Evolutionary conservation across 2,888 invertebrate species (phyloP), one percentile per base, ranked within the genome.

Genomic region (Rhagophthalmus giganteus): DNA sequence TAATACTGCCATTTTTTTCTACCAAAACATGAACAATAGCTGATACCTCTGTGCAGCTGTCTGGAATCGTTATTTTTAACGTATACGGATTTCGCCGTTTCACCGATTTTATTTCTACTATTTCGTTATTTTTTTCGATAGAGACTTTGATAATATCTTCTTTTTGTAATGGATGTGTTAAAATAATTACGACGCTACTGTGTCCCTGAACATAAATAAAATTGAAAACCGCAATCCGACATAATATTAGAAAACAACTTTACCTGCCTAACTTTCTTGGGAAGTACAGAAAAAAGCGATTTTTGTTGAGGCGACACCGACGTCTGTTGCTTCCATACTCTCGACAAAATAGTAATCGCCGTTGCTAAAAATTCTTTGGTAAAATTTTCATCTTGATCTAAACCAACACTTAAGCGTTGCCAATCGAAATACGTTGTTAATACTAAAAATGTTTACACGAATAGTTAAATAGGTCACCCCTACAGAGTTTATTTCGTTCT

Each of bases 1-100:
- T 78, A 2, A 88, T 81, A 65, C 83, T 84, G 2, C 89, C 89
- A 66, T 91, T 92, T 69, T 88, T 88, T 67, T 87, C 86, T 27
- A 93, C 87, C 31, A 87, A 81, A 16, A 93, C 84, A 70, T 88
- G 88, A 8, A 91, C 86, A 66, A 90, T 80, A 76, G 88, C 88
- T 1, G 90, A 91, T 1, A 88, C 86, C 70, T 90, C 90, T 62
- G 90, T 81, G 67, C 90, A 87, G 42, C 83, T 82, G 62, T 90
- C 90, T 61, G 92, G 92, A 71, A 92, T 86, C 60, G 86, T 83
- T 70, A 92, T 90, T 68, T 90, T 90, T 33, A 92, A 74, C 0
- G 90, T 88, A 68, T 88, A 92, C 0, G 92, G 91, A 75, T 93
- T 92, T 60, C 90, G 80, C 60, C 84, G 82, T 67, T 90, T 91